Base-by-base conservation (phyloP, 2,113 vertebrate genomes). In the Lepus europaeus region DNA sequence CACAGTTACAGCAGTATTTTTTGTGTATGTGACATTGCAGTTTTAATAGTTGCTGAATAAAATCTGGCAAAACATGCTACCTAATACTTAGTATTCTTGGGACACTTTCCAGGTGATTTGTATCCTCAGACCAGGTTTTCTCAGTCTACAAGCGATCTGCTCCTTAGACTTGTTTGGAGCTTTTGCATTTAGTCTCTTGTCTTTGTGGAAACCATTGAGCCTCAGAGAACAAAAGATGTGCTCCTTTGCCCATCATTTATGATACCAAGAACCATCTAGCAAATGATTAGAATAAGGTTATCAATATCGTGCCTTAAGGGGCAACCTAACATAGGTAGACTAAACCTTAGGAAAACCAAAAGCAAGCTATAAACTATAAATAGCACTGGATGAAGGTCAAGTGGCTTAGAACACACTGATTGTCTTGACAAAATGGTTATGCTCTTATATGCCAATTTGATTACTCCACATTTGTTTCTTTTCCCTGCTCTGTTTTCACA, bases 1-100 rank as follows among this genome's bases (percentile, higher is more conserved):
- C 64, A 23, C 29, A 79, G 64, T 23, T 27, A 53, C 13, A 51
- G 59, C 51, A 90, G 2, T 17, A n/a, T 73, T 86, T 56, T 31
- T 51, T 76, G 25, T 27, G 17, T 33, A 27, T 39, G 9, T 56
- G 27, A 59, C 45, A 56, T 11, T 74, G 6, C 22, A 77, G n/a
- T 14, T 94, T 89, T 81, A 69, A 68, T 16, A 89, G 39, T 53
- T 72, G 13, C 77, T 83, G 76, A 64, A 39, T 69, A 79, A 93
- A 85, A 27, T 51, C 61, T 39, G 45, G 11, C 56, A 74, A 39
- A 5, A 59, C 6, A 8, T 13, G 13, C 70, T 76, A 68, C 29
- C 68, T 95, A 87, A 33, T 87, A 9, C 27, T 85, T 70, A 64
- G 45, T 31, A 66, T 85, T 77, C 36, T 77, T 31, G 27, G 45